Conservation (phyloP, 2,113 vertebrate genomes). For the Theristicus caerulescens region DNA sequence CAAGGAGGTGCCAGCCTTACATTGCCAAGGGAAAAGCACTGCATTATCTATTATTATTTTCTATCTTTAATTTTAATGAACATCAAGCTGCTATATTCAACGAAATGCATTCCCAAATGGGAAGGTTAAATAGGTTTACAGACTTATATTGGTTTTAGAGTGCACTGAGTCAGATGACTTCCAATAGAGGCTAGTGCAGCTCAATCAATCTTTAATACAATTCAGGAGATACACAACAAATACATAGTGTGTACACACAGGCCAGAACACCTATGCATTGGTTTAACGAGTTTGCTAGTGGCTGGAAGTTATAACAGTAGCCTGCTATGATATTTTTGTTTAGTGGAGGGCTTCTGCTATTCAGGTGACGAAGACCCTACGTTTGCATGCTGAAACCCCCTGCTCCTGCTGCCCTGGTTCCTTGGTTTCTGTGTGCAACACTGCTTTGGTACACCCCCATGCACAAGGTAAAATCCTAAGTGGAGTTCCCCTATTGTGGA, state of each 20-base stretch:
- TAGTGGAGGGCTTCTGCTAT: not conserved
- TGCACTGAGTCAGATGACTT: not conserved
- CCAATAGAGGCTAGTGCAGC: not conserved
- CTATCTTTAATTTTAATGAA: slow-evolving; percentile 41
- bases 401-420: not conserved
- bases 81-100: not conserved
- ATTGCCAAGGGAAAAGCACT: not conserved
- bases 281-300: not conserved
- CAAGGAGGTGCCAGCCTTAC: not conserved
- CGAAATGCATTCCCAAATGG: not conserved
- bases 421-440: not conserved
- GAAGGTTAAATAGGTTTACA: slow-evolving; percentile 9
- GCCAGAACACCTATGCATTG: not conserved
- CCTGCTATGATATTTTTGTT: not conserved
- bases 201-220: slow-evolving; percentile 1
- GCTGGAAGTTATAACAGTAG: not conserved
- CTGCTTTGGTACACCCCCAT: not conserved
- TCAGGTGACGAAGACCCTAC: not conserved
- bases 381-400: not conserved
- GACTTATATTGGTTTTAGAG: slow-evolving; percentile 26
- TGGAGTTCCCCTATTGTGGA: not conserved
- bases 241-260: not conserved
- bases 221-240: not conserved
- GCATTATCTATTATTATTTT: not conserved
- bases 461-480: not conserved